Base-by-base conservation (phyloP, 2,888 invertebrate species). In the Schrankia costaestrigalis region DNA sequence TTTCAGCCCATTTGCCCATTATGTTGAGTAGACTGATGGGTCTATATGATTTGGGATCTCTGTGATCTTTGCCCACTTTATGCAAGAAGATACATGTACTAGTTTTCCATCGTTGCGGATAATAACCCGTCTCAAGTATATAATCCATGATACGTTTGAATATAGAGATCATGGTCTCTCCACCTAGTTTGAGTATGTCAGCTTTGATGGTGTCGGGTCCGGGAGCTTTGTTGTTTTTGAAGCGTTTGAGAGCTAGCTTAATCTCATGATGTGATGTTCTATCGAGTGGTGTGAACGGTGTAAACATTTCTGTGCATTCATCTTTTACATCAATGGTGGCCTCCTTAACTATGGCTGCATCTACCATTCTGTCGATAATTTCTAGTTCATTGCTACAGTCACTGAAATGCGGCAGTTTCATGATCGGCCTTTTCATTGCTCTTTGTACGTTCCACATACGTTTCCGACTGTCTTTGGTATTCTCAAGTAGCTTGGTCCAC, bases 401-500 rank as follows among this genome's bases (percentile, higher is more conserved):
- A 6, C 6, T 22, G 22, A 22, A 22, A 6, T 22, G 22, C 9
- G 22, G 22, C n/a, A 22, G 22, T 22, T 22, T 22, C 6, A 22
- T 10, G 2, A 22, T 22, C 10, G 22, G 22, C 10, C 6, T 22
- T 10, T 13, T 25, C 25, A 25, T 3, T 25, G 12, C 25, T 25
- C n/a, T 25, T 13, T 25, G 13, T 8, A 25, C 8, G 12, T 6
- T 13, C 25, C 13, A 25, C 25, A 25, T 9, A n/a, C 25, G 25
- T 25, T 25, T 11, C 13, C 25, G 12, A 25, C 9, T 6, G 10
- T 17, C 26, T 26, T 26, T 15, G 15, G 26, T 26, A 11, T 15
- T 26, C 17, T 17, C 26, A 10, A 26, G 26, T 15, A 26, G n/a
- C 10, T 26, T 26, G 5, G 26, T 15, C 26, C 26, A 26, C 15